Conservation (phyloP, 2,888 invertebrate species). For the Drosophila robusta region DNA sequence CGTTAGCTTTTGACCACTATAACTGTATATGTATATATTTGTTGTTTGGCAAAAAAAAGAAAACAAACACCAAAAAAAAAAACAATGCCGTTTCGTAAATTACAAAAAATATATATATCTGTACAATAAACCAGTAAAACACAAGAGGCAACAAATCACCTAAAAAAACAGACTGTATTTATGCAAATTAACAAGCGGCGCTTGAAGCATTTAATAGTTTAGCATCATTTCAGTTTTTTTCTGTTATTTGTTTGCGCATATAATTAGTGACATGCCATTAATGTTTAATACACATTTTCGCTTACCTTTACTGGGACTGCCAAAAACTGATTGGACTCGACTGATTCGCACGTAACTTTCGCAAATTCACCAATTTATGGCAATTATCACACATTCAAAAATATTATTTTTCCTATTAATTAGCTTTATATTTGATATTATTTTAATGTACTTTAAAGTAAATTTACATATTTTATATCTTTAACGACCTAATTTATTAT, state of each 20-base stretch:
- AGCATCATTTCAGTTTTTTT: constrained; percentile 24
- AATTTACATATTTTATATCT: no score
- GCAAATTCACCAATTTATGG: not conserved
- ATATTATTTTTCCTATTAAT: no score
- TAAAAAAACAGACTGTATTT: constrained; percentile 44
- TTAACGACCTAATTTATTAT: no score
- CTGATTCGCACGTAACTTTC: constrained; percentile 15
- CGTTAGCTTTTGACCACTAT: constrained; percentile 43
- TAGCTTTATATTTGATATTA: no score
- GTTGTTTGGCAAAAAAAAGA: constrained; percentile 18
- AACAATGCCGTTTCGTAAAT: constrained; percentile 64
- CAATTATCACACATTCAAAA: not conserved
- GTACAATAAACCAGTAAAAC: not conserved
- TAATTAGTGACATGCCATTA: constrained; percentile 27
- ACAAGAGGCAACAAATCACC: not conserved
- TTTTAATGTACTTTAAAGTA: no score
- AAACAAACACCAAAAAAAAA: no score
- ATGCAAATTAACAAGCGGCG: constrained; percentile 68
- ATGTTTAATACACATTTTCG: constrained; percentile 11
- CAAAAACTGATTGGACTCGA: constrained; percentile 13
- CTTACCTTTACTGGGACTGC: constrained; percentile 17
- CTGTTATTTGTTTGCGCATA: constrained; percentile 30
- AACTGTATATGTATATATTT: constrained; percentile 24
- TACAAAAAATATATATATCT: constrained; percentile 5
- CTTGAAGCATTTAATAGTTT: constrained; percentile 59